Percentiles rank a stretch among this genome's conserved stretches.
Evolutionary conservation across 2,797 vertebrate genomes (phyloP).

Genomic region (Chiroxiphia lanceolata): DNA sequence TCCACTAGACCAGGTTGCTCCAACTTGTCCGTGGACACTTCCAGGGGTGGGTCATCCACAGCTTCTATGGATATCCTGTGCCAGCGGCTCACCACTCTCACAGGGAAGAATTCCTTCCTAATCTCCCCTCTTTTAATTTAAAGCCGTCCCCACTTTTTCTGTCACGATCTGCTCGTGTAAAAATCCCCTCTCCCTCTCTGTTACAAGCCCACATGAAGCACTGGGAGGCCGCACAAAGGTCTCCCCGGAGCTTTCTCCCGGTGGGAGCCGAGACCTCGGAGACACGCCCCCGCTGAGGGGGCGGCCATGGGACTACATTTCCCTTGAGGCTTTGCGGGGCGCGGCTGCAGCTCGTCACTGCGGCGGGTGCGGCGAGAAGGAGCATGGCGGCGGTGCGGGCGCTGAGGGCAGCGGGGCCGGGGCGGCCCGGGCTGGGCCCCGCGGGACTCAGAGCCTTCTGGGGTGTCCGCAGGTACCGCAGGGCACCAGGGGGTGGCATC

Average conservation of each 20-base stretch:
- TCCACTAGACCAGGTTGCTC: neutral
- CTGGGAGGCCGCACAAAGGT: neutral
- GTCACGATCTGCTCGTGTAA: neutral
- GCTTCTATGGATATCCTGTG: neutral
- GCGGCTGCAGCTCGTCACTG: rapidly evolving
- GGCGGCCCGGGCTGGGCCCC: neutral
- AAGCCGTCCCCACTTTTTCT: neutral
- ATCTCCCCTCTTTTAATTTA: neutral
- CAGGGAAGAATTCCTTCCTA: neutral
- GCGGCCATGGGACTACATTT: neutral
- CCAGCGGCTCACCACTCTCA: neutral
- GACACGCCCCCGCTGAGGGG: rapidly evolving
- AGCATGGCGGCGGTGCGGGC: neutral
- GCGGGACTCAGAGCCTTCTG: neutral
- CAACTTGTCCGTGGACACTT: neutral
- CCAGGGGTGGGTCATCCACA: neutral
- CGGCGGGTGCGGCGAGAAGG: neutral
- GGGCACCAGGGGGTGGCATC: no score
- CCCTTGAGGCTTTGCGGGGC: neutral
- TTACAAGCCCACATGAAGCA: neutral
- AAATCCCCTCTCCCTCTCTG: neutral
- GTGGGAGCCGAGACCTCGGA: no score
- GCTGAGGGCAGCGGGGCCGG: neutral
- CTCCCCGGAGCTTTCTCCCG: neutral
- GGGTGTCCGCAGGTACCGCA: neutral